Percentiles rank a stretch among this genome's conserved stretches.
These are phyloP conservation scores for Leptatherina wallacei DNA, from an alignment of 2,797 vertebrate genomes.

Conservation along the genomic window DNA sequence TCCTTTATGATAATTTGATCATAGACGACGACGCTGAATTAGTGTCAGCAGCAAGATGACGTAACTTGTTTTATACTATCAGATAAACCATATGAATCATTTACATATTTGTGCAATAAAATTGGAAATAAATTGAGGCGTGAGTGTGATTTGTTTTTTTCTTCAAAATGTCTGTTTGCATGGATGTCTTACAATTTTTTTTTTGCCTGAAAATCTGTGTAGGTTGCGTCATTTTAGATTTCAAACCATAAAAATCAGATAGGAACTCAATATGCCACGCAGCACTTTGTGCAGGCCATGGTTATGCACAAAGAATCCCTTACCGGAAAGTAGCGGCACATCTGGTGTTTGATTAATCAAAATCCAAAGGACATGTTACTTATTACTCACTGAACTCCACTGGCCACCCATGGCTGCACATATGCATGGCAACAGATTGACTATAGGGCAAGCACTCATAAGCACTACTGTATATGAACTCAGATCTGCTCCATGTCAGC, in stretches of 20 bases:
- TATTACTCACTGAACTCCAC: no score
- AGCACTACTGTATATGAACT: no score
- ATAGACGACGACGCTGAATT: neutral
- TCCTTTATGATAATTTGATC: conserved; percentile 7
- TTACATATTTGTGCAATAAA: conserved; percentile 67
- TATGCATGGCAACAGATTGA: no score
- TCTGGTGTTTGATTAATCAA: neutral
- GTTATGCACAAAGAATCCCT: neutral
- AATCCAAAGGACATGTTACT: neutral
- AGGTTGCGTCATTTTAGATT: no score
- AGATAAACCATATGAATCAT: conserved; percentile 34
- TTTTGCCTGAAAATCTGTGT: no score
- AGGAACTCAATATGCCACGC: no score
- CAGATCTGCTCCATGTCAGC: no score
- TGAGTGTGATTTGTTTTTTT: neutral
- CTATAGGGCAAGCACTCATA: no score
- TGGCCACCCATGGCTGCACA: no score
- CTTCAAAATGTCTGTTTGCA: neutral
- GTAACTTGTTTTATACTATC: conserved; percentile 27
- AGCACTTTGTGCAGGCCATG: neutral
- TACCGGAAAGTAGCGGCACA: neutral
- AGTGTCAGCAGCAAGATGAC: conserved; percentile 5
- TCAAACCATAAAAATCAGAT: no score
- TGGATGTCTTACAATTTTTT: no score
- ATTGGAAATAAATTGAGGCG: conserved; percentile 24